Percentiles rank a stretch among this genome's conserved stretches.
phyloP scores from a whole-genome alignment of 2,888 invertebrate genomes.

The Drosophila basisetae region DNA sequence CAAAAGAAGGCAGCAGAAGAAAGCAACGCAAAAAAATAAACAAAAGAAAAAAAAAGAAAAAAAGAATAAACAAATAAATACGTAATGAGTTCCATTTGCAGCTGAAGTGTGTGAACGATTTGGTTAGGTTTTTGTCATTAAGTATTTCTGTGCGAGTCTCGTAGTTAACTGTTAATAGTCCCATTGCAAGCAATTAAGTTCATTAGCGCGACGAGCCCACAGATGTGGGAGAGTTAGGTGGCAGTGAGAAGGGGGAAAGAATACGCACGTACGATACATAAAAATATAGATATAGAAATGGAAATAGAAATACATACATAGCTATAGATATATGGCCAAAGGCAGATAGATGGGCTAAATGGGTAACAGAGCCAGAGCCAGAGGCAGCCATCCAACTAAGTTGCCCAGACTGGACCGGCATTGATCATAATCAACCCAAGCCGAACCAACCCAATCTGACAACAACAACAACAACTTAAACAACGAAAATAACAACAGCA shows the following conservation, averaged over 20 bases:
- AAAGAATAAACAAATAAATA: conserved; percentile 25
- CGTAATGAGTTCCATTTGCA: conserved; percentile 57
- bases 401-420: conserved; percentile 17
- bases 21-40: conserved; percentile 1
- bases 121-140: conserved; percentile 38
- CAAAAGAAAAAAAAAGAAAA: neutral
- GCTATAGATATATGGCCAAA: neutral
- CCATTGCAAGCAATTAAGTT: conserved; percentile 73
- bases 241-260: neutral
- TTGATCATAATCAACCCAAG: conserved; percentile 59
- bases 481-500: conserved; percentile 5
- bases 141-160: conserved; percentile 31
- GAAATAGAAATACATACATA: conserved; percentile 3
- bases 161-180: conserved; percentile 68
- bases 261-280: neutral
- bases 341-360: neutral
- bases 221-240: neutral
- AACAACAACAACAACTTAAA: conserved; percentile 9
- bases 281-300: conserved; percentile 9
- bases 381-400: neutral
- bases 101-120: conserved; percentile 59
- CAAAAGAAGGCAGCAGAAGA: neutral
- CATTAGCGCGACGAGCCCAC: conserved; percentile 51
- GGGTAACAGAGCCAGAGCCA: conserved; percentile 12
- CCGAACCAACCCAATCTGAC: conserved; percentile 7